Evolutionary conservation across 1,140 invertebrate genomes (phyloP), one percentile per base, ranked within the genome.

Genomic region (Eumaeus atala): DNA sequence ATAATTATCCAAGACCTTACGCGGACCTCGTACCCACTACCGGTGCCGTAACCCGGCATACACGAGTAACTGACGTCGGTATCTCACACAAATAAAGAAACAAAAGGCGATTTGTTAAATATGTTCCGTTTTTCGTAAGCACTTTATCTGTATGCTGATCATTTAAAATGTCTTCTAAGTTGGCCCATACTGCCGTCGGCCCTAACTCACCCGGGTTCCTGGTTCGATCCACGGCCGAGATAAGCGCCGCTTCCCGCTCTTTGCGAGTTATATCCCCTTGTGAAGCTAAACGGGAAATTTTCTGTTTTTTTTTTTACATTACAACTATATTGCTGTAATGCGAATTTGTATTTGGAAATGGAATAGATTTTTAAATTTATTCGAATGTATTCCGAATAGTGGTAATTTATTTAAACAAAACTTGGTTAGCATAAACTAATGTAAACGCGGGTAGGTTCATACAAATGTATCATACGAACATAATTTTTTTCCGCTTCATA

Each of bases 181-280:
- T 49, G 36, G 54, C 44, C 37, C 52, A 51, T 50, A 38, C 53
- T 14, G 40, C 51, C 51, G 38, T 54, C 38, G 51, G 51, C 51
- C 44, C 42, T 54, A 54, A 42, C 40, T 54, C 51, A 54, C 49
- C 49, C 18, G 28, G 51, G 48, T 63, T 64, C 62, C 62, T 56
- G 59, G 62, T 61, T 64, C 62, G 62, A 64, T 64, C 58, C 62
- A 61, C 56, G 59, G 59, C 40, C 35, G 35, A 55, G 62, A 64
- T 64, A 64, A 64, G 59, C 42, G 49, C 49, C 40, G 57, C 57
- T 54, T 54, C 57, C 51, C 52, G 52, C 52, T 54, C 62, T 35
- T 48, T 61, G 55, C 56, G 55, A 59, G 37, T 64, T 64, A 54
- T 62, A 62, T 58, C 51, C 57, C 61, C 55, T 57, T 52, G 53